Evolutionary conservation across 2,888 invertebrate genomes (phyloP).

Genomic region (Dyspetes luteomarginatus): DNA sequence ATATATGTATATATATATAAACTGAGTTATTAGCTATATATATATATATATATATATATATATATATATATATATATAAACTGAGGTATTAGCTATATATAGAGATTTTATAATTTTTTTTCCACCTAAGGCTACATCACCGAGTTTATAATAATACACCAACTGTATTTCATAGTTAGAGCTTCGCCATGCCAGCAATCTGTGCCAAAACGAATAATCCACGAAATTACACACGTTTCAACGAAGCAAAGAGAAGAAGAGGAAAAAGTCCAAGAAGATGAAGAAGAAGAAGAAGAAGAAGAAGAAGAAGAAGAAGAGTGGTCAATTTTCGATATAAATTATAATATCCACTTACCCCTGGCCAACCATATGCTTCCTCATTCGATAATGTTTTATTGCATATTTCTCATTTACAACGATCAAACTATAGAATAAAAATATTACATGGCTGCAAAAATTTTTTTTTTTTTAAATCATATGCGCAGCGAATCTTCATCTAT

Average conservation of each 20-base stretch:
- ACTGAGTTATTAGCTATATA: too few species aligned
- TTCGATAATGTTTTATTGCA: slow-evolving; percentile 4
- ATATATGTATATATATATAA: not conserved
- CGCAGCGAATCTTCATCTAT: slow-evolving; percentile 5
- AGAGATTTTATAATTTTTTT: slow-evolving; percentile 15
- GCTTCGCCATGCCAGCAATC: slow-evolving; percentile 43
- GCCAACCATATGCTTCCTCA: slow-evolving; percentile 53
- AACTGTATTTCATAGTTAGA: slow-evolving; percentile 33
- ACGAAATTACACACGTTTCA: slow-evolving; percentile 47
- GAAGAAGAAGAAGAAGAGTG: slow-evolving; percentile 36
- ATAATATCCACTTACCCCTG: slow-evolving; percentile 60
- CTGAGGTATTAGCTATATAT: not conserved
- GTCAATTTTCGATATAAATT: slow-evolving; percentile 64
- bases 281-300: slow-evolving; percentile 13
- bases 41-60: not conserved
- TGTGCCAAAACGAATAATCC: slow-evolving; percentile 52
- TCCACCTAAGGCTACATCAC: not conserved
- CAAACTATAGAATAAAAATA: not conserved
- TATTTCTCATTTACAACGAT: slow-evolving; percentile 27
- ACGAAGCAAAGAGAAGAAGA: slow-evolving; percentile 19
- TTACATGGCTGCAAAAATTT: slow-evolving; percentile 30
- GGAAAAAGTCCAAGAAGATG: not conserved
- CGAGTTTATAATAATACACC: slow-evolving; percentile 9
- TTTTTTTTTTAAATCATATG: not conserved
- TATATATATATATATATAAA: not conserved